Percentiles rank a stretch among this genome's conserved stretches.
Conservation (phyloP, 2,888 invertebrate species). For the Nebria salina region DNA sequence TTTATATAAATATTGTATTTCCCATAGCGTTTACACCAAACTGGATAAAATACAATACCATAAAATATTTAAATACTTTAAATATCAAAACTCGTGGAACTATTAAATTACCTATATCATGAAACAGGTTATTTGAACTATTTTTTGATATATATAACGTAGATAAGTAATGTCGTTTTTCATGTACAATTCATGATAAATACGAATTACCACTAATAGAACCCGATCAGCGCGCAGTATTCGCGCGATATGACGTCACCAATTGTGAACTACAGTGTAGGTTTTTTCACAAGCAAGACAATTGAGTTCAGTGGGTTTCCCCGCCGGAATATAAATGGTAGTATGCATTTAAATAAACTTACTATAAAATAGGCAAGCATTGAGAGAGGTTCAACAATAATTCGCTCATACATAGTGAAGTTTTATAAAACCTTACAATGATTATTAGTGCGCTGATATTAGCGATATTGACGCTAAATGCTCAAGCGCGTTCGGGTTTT, state of each 20-base stretch:
- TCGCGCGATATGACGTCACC: not conserved
- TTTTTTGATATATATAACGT: too few species aligned
- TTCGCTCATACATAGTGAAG: not conserved
- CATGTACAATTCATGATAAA: too few species aligned
- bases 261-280: not conserved
- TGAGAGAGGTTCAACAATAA: not conserved
- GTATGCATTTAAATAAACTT: not conserved
- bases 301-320: not conserved
- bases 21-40: too few species aligned
- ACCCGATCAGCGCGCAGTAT: not conserved
- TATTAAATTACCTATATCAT: too few species aligned
- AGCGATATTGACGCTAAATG: not conserved
- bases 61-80: too few species aligned
- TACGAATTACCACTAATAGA: too few species aligned
- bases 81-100: too few species aligned
- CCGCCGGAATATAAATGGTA: not conserved
- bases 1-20: too few species aligned
- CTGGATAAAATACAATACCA: too few species aligned
- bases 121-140: too few species aligned
- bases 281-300: not conserved
- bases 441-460: not conserved
- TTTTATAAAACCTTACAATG: not conserved
- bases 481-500: not conserved
- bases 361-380: not conserved
- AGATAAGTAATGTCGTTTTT: too few species aligned